Base-by-base conservation (phyloP, 2,113 vertebrate genomes). In the Ptilonorhynchus violaceus region DNA sequence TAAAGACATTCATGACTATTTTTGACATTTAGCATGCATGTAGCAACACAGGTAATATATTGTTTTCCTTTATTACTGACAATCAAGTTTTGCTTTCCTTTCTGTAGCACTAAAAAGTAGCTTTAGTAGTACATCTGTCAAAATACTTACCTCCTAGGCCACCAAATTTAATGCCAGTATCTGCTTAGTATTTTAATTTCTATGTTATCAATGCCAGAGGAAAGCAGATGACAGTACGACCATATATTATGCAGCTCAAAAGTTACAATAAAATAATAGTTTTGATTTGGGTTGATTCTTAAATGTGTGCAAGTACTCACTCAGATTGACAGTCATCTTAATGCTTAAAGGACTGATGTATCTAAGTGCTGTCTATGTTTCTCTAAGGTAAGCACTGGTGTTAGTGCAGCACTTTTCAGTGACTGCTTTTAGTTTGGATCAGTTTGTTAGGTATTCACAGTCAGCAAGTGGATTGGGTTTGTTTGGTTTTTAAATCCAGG, bases 131-230 rank as follows among this genome's bases (percentile, higher is more conserved):
- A 67, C 44, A 70, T 70, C 75, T 92, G 60, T 86, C 82, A 95
- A 92, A 95, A 89, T 88, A 88, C 86, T 93, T 96, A 78, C 24
- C 30, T 91, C 37, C n/a, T 70, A 75, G 60, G n/a, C 41, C 64
- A 78, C 79, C 79, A 80, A 80, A 86, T 73, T 77, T 77, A 50
- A 59, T 86, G 35, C 55, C 22, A 77, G 22, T 75, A 58, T 83
- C 78, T 94, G 64, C 20, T 70, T 56, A 72, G 37, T 72, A 41
- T 86, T 92, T 93, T 90, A 77, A 68, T 90, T 73, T 86, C 39
- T 67, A 13, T 22, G n/a, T 86, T 93, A 70, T 59, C 27, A 64
- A 37, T 64, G 56, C 8, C 25, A 88, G 28, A 91, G 31, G 31
- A 91, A 78, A 75, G 47, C 9, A 74, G 46, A 77, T 69, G 37